Conservation (phyloP, 2,888 invertebrate genomes). For the Phyllotreta cruciferae region DNA sequence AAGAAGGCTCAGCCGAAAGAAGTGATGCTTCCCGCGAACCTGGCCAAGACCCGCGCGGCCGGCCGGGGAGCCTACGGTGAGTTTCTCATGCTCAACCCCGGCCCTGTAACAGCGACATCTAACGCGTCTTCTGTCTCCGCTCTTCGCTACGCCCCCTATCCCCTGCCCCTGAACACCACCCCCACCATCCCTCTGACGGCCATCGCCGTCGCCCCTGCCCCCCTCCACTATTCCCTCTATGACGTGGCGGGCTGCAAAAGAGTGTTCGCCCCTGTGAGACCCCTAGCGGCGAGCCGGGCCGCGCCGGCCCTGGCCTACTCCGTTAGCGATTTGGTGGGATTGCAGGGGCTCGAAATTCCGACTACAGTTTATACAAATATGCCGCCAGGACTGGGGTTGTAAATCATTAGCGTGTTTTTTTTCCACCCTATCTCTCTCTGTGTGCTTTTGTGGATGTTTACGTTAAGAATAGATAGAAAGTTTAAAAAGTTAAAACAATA, state of each 20-base stretch:
- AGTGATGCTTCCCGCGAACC: slow-evolving; percentile 98
- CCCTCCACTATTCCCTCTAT: slow-evolving; percentile 60
- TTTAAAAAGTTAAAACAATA: neutral
- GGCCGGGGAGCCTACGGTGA: slow-evolving; percentile 97
- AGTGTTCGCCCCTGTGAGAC: slow-evolving; percentile 64
- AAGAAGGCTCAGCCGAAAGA: slow-evolving; percentile 99
- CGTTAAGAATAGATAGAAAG: neutral
- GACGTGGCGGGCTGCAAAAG: slow-evolving; percentile 64
- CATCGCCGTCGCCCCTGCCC: slow-evolving; percentile 57
- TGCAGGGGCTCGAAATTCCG: slow-evolving; percentile 64
- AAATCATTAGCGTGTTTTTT: slow-evolving; percentile 54
- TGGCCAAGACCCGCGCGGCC: slow-evolving; percentile 94
- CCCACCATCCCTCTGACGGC: slow-evolving; percentile 54
- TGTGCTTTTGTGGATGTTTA: slow-evolving; percentile 12
- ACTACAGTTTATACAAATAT: slow-evolving; percentile 74
- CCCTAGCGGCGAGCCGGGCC: slow-evolving; percentile 63
- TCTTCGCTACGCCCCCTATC: slow-evolving; percentile 71
- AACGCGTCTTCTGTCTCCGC: slow-evolving; percentile 61
- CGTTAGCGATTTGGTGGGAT: slow-evolving; percentile 74
- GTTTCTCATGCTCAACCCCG: slow-evolving; percentile 87
- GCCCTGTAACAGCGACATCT: slow-evolving; percentile 54
- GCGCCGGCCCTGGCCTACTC: slow-evolving; percentile 70
- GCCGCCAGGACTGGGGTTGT: slow-evolving; percentile 73
- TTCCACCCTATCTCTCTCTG: slow-evolving; percentile 2
- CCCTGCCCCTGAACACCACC: slow-evolving; percentile 45